Percentiles rank a stretch among this genome's conserved stretches.
These are phyloP conservation scores for Heteromyza rotundicornis DNA, from an alignment of 2,888 invertebrate species.

Conservation along the genomic window DNA sequence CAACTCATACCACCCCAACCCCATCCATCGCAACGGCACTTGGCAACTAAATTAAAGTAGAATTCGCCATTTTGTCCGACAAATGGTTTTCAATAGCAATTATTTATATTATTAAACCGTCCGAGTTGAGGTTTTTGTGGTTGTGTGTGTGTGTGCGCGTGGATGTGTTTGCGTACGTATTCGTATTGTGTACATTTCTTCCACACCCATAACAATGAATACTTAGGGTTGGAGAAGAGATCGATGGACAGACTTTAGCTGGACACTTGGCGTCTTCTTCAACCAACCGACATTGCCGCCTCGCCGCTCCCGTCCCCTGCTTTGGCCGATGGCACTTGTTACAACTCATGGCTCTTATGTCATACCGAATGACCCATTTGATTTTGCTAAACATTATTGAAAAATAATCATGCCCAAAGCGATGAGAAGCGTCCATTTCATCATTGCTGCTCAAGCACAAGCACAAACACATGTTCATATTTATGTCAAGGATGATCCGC, in stretches of 20 bases:
- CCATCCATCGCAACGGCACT: too few relatives aligned
- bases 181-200: constrained; percentile 2
- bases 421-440: constrained; percentile 19
- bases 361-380: constrained; percentile 31
- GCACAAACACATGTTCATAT: constrained; percentile 22
- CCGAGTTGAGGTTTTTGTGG: constrained; percentile 28
- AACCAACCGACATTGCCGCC: background rate
- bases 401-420: constrained; percentile 35
- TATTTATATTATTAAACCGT: constrained; percentile 58
- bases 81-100: constrained; percentile 39
- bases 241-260: constrained; percentile 2
- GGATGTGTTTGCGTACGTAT: too few relatives aligned
- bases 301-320: background rate
- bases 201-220: constrained; percentile 15
- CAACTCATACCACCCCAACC: too few relatives aligned
- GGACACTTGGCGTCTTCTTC: background rate
- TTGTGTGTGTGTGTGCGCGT: background rate
- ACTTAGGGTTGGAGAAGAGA: background rate
- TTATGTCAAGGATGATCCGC: constrained; percentile 30
- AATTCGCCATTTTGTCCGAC: constrained; percentile 27
- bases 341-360: constrained; percentile 14
- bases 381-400: constrained; percentile 32
- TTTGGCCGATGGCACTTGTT: background rate
- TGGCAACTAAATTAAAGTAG: constrained; percentile 46
- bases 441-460: constrained; percentile 12